Percentiles rank a stretch among this genome's conserved stretches.
Conservation (phyloP, 2,888 invertebrate species). For the Lapara coniferarum region DNA sequence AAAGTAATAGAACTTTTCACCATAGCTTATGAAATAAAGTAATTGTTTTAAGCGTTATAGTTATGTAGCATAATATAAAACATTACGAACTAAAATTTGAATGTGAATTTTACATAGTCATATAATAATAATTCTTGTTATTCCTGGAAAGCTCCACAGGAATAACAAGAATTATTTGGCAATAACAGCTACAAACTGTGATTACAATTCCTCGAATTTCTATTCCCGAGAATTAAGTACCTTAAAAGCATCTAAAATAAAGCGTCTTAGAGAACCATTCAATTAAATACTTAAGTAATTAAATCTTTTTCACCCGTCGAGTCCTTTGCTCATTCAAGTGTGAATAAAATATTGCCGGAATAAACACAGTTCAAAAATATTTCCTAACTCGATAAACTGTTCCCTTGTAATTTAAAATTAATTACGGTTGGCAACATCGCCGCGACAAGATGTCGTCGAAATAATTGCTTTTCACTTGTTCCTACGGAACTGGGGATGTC, state of each 20-base stretch:
- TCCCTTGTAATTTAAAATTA: slow-evolving; percentile 47
- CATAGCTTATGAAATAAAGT: no score
- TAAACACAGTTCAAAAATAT: slow-evolving; percentile 40
- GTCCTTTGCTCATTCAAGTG: neutral
- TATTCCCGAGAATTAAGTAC: neutral
- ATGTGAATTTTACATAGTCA: no score
- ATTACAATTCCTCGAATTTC: neutral
- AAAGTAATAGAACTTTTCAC: no score
- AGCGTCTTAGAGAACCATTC: neutral
- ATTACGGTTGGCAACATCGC: slow-evolving; percentile 43
- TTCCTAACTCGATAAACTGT: slow-evolving; percentile 49
- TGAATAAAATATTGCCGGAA: neutral
- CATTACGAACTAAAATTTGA: no score
- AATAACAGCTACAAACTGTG: no score
- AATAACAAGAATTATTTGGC: no score
- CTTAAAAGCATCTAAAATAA: neutral
- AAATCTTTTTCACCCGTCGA: neutral
- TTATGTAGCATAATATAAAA: no score
- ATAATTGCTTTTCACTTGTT: slow-evolving; percentile 50
- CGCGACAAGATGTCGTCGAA: slow-evolving; percentile 38
- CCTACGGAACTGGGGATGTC: slow-evolving; percentile 20
- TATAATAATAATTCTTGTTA: no score
- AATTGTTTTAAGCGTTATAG: no score
- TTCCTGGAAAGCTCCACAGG: no score
- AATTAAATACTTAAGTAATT: neutral